These are phyloP conservation scores for Microhierax caerulescens DNA, from an alignment of 2,797 vertebrate genomes.

Conservation along the genomic window DNA sequence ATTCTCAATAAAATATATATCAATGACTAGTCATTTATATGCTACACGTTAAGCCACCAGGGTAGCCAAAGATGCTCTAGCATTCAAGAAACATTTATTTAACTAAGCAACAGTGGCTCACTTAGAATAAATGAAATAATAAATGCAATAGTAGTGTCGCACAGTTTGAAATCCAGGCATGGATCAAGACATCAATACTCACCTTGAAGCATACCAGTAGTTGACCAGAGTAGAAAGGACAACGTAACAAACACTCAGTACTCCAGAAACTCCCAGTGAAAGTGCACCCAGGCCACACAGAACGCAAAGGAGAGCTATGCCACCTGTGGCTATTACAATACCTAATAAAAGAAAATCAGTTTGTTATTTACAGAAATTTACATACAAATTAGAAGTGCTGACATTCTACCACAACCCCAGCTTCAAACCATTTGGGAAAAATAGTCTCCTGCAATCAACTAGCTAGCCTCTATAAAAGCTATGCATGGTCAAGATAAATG, in stretches of 20 bases:
- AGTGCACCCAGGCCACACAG: slow-evolving; percentile 76
- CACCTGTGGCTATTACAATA: slow-evolving; percentile 76
- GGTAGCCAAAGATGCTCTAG: not conserved
- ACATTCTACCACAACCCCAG: not conserved
- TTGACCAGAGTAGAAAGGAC: slow-evolving; percentile 71
- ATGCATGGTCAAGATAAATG: not conserved
- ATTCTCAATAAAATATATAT: not conserved
- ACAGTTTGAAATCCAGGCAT: not conserved
- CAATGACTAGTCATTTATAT: not conserved
- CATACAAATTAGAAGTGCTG: not conserved
- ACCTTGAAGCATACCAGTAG: slow-evolving; percentile 73
- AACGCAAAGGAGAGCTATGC: slow-evolving; percentile 76
- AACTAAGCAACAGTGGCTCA: not conserved
- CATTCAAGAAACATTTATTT: not conserved
- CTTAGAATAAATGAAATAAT: not conserved
- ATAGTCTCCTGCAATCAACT: not conserved
- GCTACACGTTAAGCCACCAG: not conserved
- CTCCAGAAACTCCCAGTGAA: slow-evolving; percentile 73
- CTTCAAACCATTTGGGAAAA: not conserved
- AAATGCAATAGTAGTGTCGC: not conserved
- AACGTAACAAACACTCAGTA: slow-evolving; percentile 67
- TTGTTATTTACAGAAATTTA: not conserved
- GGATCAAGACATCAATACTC: not conserved
- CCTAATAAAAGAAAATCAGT: slow-evolving; percentile 52
- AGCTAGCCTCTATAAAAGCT: not conserved